Percentiles rank a stretch among this genome's conserved stretches.
phyloP scores from a whole-genome alignment of 2,888 invertebrate species.

The Metellina segmentata region DNA sequence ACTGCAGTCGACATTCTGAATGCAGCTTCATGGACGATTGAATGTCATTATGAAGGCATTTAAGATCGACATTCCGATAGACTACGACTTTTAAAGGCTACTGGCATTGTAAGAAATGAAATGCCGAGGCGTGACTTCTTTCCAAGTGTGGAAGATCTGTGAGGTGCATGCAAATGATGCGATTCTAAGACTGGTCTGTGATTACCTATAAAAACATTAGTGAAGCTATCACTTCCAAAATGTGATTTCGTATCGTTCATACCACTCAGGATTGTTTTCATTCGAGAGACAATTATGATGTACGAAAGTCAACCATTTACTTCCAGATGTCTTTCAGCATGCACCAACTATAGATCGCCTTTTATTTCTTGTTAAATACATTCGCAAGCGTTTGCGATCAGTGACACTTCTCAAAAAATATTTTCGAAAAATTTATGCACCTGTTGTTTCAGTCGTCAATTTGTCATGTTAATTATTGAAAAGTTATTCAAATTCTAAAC shows the following conservation, averaged over 20 bases:
- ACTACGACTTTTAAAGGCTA: constrained; percentile 13
- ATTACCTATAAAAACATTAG: not conserved
- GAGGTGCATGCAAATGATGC: constrained; percentile 24
- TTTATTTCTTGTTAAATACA: not conserved
- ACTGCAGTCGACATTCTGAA: constrained; percentile 6
- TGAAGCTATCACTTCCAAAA: not conserved
- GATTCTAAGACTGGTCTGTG: constrained; percentile 1
- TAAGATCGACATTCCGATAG: constrained; percentile 50
- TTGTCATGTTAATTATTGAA: no score
- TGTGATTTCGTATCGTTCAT: not conserved
- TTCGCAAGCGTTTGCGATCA: no score
- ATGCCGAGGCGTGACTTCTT: constrained; percentile 56
- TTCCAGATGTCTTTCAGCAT: no score
- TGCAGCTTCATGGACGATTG: constrained; percentile 46
- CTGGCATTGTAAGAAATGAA: constrained; percentile 41
- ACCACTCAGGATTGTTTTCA: not conserved
- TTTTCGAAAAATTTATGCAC: no score
- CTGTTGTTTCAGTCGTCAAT: no score
- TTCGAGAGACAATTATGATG: not conserved
- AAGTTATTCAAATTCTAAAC: no score
- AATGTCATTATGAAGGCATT: constrained; percentile 26
- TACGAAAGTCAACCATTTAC: not conserved
- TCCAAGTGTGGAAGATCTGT: constrained; percentile 13
- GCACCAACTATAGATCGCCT: not conserved
- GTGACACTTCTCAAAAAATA: no score